Conservation (phyloP, 2,113 vertebrate species). For the Himantopus leucocephalus region DNA sequence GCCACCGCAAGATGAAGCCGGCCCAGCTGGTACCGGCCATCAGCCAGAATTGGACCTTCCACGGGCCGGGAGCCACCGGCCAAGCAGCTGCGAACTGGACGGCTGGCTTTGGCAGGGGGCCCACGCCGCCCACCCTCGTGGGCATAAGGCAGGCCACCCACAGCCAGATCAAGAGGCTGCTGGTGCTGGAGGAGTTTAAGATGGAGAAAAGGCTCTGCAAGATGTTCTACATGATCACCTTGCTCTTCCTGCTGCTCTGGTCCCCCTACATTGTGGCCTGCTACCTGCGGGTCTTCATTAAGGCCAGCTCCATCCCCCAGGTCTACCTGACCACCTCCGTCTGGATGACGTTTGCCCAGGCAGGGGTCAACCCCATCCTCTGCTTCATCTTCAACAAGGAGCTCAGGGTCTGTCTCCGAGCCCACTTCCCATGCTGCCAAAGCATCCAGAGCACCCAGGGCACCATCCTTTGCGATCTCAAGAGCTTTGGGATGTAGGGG, state of each 20-base stretch:
- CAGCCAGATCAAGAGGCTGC: constrained; percentile 86
- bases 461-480: constrained; percentile 87
- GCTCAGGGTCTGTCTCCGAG: constrained; percentile 87
- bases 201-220: constrained; percentile 94
- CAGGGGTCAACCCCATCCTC: constrained; percentile 92
- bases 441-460: constrained; percentile 85
- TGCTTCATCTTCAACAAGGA: constrained; percentile 95
- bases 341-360: constrained; percentile 96
- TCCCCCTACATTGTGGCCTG: constrained; percentile 92
- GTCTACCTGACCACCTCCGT: constrained; percentile 90
- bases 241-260: constrained; percentile 92
- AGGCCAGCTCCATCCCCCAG: constrained; percentile 84
- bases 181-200: constrained; percentile 96
- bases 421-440: constrained; percentile 88
- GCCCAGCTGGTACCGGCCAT: constrained; percentile 93
- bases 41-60: constrained; percentile 98
- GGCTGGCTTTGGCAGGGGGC: constrained; percentile 92
- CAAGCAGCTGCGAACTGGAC: constrained; percentile 98
- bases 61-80: constrained; percentile 92
- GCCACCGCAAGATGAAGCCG: constrained; percentile 96
- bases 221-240: constrained; percentile 96
- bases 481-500: constrained; percentile 70
- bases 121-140: constrained; percentile 92
- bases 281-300: constrained; percentile 90
- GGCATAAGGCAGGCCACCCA: constrained; percentile 90